These are phyloP conservation scores for Meloidogyne floridensis DNA, from an alignment of 1,140 invertebrate genomes.

Conservation along the genomic window DNA sequence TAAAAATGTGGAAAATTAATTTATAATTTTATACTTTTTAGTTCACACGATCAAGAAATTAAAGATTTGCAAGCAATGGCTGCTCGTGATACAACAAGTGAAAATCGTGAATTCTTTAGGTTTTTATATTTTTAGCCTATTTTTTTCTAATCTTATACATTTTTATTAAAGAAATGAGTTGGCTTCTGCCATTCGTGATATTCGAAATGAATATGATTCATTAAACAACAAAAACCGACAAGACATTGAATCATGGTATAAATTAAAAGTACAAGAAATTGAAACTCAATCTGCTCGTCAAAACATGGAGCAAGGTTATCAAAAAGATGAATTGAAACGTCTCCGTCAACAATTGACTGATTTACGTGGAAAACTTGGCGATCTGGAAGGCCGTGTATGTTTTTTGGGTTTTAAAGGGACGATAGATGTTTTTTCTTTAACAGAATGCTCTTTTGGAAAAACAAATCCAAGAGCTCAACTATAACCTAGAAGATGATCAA, in stretches of 20 bases:
- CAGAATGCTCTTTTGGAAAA: slow-evolving; percentile 69
- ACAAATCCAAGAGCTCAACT: slow-evolving; percentile 68
- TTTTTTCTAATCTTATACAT: too few species aligned
- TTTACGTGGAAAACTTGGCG: slow-evolving; percentile 67
- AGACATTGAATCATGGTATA: slow-evolving; percentile 66
- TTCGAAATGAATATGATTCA: slow-evolving; percentile 69
- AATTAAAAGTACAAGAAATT: slow-evolving; percentile 68
- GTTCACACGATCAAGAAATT: slow-evolving; percentile 66
- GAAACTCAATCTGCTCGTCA: slow-evolving; percentile 69
- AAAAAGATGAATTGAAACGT: slow-evolving; percentile 69
- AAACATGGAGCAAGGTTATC: slow-evolving; percentile 69
- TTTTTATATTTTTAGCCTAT: too few species aligned
- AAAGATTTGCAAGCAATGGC: slow-evolving; percentile 69
- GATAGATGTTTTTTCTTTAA: slow-evolving; percentile 5
- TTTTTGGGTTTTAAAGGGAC: background rate
- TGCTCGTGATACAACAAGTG: slow-evolving; percentile 69
- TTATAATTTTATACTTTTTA: background rate
- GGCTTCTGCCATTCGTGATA: slow-evolving; percentile 69
- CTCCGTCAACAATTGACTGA: slow-evolving; percentile 67
- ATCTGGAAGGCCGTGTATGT: slow-evolving; percentile 68
- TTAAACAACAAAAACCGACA: slow-evolving; percentile 68
- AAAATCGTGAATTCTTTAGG: slow-evolving; percentile 69
- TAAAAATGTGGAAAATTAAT: slow-evolving; percentile 25
- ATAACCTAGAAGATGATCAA: slow-evolving; percentile 68
- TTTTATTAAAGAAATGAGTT: slow-evolving; percentile 65